Percentiles rank a stretch among this genome's conserved stretches.
phyloP scores from a whole-genome alignment of 2,797 vertebrate genomes.

The Gastrophryne carolinensis region DNA sequence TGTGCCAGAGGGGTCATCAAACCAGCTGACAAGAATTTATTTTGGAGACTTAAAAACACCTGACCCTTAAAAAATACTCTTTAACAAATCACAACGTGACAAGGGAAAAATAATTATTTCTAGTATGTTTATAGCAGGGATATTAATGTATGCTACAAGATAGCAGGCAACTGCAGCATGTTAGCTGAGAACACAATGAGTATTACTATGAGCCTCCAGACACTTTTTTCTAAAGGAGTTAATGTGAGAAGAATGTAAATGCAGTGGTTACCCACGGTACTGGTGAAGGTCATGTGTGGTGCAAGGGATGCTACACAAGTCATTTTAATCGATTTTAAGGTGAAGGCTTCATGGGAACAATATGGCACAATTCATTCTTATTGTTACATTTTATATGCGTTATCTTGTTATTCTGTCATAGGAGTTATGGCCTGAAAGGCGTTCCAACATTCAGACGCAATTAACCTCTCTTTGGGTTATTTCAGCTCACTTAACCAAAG shows the following conservation, averaged over 20 bases:
- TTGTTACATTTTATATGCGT: constrained; percentile 50
- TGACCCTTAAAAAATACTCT: no score
- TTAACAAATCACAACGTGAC: no score
- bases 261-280: constrained; percentile 45
- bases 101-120: no score
- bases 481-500: constrained; percentile 43
- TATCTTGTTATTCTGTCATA: constrained; percentile 54
- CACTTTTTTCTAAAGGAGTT: constrained; percentile 3
- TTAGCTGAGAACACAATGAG: background rate
- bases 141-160: no score
- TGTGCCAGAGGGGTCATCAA: background rate
- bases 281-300: constrained; percentile 46
- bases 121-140: no score
- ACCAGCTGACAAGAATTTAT: no score
- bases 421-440: constrained; percentile 49
- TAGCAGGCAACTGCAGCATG: background rate
- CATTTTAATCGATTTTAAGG: constrained; percentile 52
- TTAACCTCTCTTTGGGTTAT: constrained; percentile 50
- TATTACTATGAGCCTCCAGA: background rate
- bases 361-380: constrained; percentile 53
- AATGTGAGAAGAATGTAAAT: constrained; percentile 15
- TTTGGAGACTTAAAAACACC: no score
- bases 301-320: constrained; percentile 49
- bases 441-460: constrained; percentile 43
- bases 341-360: constrained; percentile 54